Evolutionary conservation across 2,797 vertebrate species (phyloP).

Genomic region (Sebastes nivosus): DNA sequence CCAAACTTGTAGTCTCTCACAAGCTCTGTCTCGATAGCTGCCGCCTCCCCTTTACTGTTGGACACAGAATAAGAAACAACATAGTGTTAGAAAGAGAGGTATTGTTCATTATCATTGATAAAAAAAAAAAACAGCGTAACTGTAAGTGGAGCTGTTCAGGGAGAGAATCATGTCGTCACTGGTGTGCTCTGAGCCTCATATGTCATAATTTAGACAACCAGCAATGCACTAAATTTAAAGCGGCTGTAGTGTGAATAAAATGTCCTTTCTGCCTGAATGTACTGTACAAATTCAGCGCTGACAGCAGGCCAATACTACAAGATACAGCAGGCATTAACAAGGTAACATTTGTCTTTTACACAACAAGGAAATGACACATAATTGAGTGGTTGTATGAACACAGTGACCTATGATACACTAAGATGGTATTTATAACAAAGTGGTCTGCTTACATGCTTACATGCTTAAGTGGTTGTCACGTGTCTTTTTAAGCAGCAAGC

Average conservation of each 20-base stretch:
- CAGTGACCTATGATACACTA: not conserved
- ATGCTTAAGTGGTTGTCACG: not conserved
- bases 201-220: not conserved
- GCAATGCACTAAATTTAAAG: not conserved
- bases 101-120: not conserved
- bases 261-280: not conserved
- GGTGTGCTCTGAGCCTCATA: not conserved
- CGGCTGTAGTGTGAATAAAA: not conserved
- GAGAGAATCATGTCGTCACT: not conserved
- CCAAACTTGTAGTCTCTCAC: slow-evolving; percentile 92
- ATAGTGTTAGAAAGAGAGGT: not conserved
- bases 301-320: not conserved
- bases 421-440: not conserved
- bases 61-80: slow-evolving; percentile 22
- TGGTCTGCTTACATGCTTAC: not conserved
- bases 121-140: no score
- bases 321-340: not conserved
- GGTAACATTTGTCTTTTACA: not conserved
- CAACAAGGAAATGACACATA: not conserved
- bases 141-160: not conserved
- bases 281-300: not conserved
- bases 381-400: not conserved
- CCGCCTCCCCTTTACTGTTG: slow-evolving; percentile 87
- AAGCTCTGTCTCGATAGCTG: slow-evolving; percentile 89
- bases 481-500: not conserved